phyloP scores from a whole-genome alignment of 92 coral and sea anemone species.

The Porites rus region DNA sequence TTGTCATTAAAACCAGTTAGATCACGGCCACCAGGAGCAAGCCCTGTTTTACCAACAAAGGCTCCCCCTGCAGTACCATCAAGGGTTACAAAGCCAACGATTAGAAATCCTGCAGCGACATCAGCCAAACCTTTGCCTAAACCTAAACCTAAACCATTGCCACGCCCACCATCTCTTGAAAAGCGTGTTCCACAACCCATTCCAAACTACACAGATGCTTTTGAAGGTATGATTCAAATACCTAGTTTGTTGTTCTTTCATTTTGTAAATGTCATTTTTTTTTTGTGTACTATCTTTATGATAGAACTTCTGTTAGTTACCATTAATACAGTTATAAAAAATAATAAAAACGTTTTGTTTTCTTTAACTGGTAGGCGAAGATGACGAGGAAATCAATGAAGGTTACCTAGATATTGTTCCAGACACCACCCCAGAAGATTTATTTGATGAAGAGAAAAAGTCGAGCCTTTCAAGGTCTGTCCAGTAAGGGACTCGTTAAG shows the following conservation, averaged over 20 bases:
- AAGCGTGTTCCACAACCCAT: background rate
- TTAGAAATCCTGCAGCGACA: background rate
- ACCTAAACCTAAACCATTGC: constrained; percentile 30
- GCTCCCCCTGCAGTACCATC: constrained; percentile 2
- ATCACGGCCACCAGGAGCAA: background rate
- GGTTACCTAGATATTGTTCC: constrained; percentile 47
- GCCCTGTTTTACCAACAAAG: constrained; percentile 1
- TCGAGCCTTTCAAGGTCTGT: constrained; percentile 50
- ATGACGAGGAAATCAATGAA: constrained; percentile 44
- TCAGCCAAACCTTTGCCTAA: background rate
- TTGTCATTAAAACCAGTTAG: background rate
- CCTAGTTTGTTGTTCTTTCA: background rate
- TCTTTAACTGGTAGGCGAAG: background rate
- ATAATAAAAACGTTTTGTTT: too few relatives aligned
- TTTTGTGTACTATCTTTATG: too few relatives aligned
- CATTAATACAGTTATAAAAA: too few relatives aligned
- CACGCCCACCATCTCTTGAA: constrained; percentile 27
- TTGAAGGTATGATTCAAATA: constrained; percentile 7
- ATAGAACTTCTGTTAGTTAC: too few relatives aligned
- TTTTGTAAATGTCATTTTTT: too few relatives aligned
- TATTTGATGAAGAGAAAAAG: background rate
- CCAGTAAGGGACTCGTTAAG: constrained; percentile 7
- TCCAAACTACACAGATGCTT: background rate
- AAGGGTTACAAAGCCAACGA: constrained; percentile 7
- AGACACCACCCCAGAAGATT: constrained; percentile 28